phyloP scores from a whole-genome alignment of 2,797 vertebrate genomes.

The Anniella stebbinsi region DNA sequence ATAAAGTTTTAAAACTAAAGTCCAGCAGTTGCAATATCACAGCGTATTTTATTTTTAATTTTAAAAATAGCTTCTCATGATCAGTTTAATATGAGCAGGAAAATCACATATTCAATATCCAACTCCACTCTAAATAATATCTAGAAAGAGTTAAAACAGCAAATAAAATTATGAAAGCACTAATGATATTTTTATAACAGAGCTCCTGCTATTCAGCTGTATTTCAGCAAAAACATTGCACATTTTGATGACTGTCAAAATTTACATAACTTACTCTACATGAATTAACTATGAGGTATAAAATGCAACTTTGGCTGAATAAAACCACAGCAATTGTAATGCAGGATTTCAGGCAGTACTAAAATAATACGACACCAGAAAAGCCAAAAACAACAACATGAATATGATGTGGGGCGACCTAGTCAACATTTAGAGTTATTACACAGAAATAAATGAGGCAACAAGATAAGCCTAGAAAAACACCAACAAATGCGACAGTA shows the following conservation, averaged over 20 bases:
- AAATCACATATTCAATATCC: constrained; percentile 47
- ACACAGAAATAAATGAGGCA: constrained; percentile 50
- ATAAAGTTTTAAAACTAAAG: constrained; percentile 32
- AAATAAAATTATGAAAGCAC: constrained; percentile 78
- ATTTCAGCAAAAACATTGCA: constrained; percentile 78
- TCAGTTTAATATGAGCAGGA: constrained; percentile 52
- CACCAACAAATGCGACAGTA: constrained; percentile 43
- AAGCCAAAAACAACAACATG: constrained; percentile 60
- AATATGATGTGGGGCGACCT: constrained; percentile 52
- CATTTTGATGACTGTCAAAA: constrained; percentile 83
- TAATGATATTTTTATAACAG: constrained; percentile 77
- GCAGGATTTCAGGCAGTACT: constrained; percentile 67
- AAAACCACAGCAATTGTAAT: constrained; percentile 74
- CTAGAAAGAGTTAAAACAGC: constrained; percentile 75
- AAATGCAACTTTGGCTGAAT: constrained; percentile 81
- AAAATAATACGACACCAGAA: constrained; percentile 68
- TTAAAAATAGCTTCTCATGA: constrained; percentile 62
- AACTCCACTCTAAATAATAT: constrained; percentile 57
- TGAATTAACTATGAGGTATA: constrained; percentile 84
- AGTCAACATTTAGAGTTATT: constrained; percentile 50
- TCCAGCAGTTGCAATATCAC: neutral
- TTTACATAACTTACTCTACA: constrained; percentile 83
- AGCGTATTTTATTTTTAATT: neutral
- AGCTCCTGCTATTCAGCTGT: constrained; percentile 71
- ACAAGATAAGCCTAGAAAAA: constrained; percentile 36